phyloP scores from a whole-genome alignment of 1,140 invertebrate species.

The Doryteuthis pealeii region DNA sequence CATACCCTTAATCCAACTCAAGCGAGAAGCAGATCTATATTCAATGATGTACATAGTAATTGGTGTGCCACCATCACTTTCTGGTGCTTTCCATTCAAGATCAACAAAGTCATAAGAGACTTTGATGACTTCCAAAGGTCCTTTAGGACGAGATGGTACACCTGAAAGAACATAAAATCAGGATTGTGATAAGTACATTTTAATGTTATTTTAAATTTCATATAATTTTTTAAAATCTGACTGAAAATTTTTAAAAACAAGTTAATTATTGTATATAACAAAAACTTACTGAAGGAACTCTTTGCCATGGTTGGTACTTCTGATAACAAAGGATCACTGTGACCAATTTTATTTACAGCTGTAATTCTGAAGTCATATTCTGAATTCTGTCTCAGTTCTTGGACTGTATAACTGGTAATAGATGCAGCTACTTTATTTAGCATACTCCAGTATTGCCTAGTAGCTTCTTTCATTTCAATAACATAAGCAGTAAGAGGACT shows the following conservation, averaged over 20 bases:
- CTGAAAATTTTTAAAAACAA: no score
- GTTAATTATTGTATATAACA: no score
- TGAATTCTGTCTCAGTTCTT: slow-evolving; percentile 69
- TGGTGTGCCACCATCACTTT: slow-evolving; percentile 91
- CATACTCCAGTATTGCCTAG: slow-evolving; percentile 67
- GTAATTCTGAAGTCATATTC: slow-evolving; percentile 67
- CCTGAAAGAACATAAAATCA: slow-evolving; percentile 60
- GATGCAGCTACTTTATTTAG: slow-evolving; percentile 73
- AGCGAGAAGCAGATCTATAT: slow-evolving; percentile 71
- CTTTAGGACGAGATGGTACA: slow-evolving; percentile 87
- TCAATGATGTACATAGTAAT: slow-evolving; percentile 91
- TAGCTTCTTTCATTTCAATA: slow-evolving; percentile 60
- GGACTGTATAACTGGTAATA: slow-evolving; percentile 71
- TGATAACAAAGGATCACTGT: slow-evolving; percentile 80
- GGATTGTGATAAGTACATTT: neutral
- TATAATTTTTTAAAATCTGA: no score
- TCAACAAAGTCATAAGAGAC: slow-evolving; percentile 66
- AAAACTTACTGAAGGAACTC: slow-evolving; percentile 67
- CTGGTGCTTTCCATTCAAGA: slow-evolving; percentile 87
- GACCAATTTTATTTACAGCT: slow-evolving; percentile 90
- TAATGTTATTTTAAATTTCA: neutral
- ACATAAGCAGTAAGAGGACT: slow-evolving; percentile 75
- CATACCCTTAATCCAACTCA: slow-evolving; percentile 37
- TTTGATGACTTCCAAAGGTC: slow-evolving; percentile 74
- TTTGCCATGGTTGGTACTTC: slow-evolving; percentile 86